A percentile compares a stretch with the other conserved stretches of the same genome.
Evolutionary conservation across 2,797 vertebrate species (phyloP).

Genomic region (Heterohyrax brucei): DNA sequence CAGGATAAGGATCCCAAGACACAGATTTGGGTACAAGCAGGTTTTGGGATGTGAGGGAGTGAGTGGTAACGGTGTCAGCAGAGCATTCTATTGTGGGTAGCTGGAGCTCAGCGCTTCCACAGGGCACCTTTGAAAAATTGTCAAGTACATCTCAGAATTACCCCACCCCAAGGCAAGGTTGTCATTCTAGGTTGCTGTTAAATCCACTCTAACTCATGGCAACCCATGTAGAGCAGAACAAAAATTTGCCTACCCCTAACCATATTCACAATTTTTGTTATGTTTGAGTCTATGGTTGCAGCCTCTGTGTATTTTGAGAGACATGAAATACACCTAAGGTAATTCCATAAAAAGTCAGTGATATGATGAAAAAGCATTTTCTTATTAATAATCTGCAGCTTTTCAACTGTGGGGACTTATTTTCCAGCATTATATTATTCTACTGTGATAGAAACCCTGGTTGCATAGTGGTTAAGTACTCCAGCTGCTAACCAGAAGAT

Average conservation of each 20-base stretch:
- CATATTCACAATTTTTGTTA: too few relatives aligned
- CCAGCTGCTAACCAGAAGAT: too few relatives aligned
- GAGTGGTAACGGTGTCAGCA: background rate
- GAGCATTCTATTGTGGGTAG: background rate
- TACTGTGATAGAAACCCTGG: too few relatives aligned
- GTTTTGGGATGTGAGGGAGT: background rate
- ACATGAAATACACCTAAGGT: background rate
- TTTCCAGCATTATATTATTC: background rate
- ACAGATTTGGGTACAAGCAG: background rate
- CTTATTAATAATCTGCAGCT: background rate
- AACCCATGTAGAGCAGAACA: too few relatives aligned
- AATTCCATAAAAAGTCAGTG: background rate
- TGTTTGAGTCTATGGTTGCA: too few relatives aligned
- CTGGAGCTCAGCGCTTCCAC: rapidly evolving
- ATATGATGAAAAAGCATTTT: background rate
- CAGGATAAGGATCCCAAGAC: background rate
- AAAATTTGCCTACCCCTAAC: too few relatives aligned
- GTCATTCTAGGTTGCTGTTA: too few relatives aligned
- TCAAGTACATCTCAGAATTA: background rate
- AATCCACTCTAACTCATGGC: too few relatives aligned
- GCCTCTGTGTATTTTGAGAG: too few relatives aligned
- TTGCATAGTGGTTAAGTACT: too few relatives aligned
- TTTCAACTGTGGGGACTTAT: too few relatives aligned
- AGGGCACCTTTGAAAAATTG: background rate
- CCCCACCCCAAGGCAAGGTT: too few relatives aligned